These are phyloP conservation scores for Lophura nycthemera DNA, from an alignment of 2,113 vertebrate species.

Conservation along the genomic window DNA sequence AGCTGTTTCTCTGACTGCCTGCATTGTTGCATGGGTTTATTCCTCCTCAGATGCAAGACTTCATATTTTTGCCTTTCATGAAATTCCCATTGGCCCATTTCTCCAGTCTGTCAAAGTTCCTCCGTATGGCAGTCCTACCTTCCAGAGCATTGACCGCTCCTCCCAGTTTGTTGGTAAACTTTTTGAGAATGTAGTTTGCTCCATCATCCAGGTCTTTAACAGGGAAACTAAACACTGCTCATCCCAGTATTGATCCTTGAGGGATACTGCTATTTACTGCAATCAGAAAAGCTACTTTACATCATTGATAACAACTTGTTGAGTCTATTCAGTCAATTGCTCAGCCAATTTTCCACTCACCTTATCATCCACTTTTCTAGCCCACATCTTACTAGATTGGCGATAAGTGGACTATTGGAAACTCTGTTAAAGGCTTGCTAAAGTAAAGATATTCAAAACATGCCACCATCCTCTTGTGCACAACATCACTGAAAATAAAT, in stretches of 20 bases:
- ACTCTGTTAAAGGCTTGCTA: neutral
- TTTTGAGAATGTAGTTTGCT: neutral
- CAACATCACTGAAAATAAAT: neutral
- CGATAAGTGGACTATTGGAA: neutral
- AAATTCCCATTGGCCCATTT: neutral
- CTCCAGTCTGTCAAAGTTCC: neutral
- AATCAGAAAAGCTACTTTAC: neutral
- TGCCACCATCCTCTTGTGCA: neutral
- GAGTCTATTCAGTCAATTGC: neutral
- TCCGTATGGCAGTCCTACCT: neutral
- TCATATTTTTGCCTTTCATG: neutral
- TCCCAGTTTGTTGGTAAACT: neutral
- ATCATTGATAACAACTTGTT: neutral
- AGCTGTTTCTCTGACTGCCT: neutral
- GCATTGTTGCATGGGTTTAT: neutral
- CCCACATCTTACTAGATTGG: neutral
- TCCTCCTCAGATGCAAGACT: neutral
- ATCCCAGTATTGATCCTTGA: neutral
- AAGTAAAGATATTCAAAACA: neutral
- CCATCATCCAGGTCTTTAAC: neutral
- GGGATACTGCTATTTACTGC: neutral
- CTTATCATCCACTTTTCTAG: constrained; percentile 5
- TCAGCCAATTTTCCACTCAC: constrained; percentile 19
- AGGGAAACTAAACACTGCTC: neutral
- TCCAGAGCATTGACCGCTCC: neutral